Evolutionary conservation across 2,888 invertebrate species (phyloP).

Genomic region (Pristionchus japonicus): DNA sequence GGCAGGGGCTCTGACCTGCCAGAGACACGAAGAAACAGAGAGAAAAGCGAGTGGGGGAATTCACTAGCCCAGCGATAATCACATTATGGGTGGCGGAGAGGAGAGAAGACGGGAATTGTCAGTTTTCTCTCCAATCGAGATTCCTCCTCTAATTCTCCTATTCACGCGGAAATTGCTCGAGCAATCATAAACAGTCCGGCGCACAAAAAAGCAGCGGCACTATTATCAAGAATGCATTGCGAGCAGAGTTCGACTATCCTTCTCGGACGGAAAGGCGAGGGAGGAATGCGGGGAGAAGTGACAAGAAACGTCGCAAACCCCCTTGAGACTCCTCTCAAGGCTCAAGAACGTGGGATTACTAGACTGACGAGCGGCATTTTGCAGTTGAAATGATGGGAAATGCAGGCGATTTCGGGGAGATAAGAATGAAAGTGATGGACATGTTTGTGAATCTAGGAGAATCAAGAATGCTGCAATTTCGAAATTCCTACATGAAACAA

Average conservation of each 20-base stretch:
- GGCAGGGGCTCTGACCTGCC: background rate
- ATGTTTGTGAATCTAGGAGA: too few species aligned
- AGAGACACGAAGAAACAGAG: background rate
- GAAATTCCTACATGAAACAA: background rate
- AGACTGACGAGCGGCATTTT: background rate
- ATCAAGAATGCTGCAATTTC: too few species aligned
- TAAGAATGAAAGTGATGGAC: background rate
- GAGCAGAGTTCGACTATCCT: background rate
- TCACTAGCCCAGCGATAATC: background rate
- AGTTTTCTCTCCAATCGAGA: background rate
- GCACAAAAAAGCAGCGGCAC: background rate
- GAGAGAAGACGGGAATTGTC: slow-evolving; percentile 17
- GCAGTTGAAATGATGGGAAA: background rate
- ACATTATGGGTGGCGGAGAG: slow-evolving; percentile 2
- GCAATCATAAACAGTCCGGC: slow-evolving; percentile 15
- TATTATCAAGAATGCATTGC: too few species aligned
- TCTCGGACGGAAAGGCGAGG: background rate
- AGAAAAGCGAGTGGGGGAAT: background rate
- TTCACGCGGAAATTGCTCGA: background rate
- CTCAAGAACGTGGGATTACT: slow-evolving; percentile 3
- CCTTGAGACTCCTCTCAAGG: background rate
- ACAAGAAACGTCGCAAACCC: background rate
- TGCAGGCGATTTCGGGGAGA: background rate
- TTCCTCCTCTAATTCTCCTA: background rate
- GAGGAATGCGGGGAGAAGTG: background rate